Percentiles rank a stretch among this genome's conserved stretches.
Conservation (phyloP, 2,888 invertebrate species). For the Plutella xylostella region DNA sequence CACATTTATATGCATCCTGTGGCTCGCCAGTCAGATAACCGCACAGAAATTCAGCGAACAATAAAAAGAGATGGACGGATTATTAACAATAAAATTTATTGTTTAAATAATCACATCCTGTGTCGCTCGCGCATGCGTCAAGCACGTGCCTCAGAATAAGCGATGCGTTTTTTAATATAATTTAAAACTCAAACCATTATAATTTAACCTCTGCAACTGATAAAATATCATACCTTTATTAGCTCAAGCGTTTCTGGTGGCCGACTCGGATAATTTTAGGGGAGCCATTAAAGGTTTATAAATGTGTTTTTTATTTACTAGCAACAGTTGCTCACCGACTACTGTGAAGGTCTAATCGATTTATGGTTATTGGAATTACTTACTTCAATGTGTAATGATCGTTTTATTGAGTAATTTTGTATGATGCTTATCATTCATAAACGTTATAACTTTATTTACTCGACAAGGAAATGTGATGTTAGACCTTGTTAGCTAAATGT, state of each 20-base stretch:
- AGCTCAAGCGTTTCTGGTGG: not conserved
- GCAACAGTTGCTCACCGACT: slow-evolving; percentile 25
- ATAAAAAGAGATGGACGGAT: slow-evolving; percentile 18
- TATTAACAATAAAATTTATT: slow-evolving; percentile 53
- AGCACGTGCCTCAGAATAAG: slow-evolving; percentile 31
- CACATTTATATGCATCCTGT: not conserved
- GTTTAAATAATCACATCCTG: slow-evolving; percentile 49
- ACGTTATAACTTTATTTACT: too few species aligned
- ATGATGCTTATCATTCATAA: too few species aligned
- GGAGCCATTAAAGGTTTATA: slow-evolving; percentile 23
- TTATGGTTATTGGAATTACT: too few species aligned
- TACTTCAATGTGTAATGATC: too few species aligned
- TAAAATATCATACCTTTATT: too few species aligned
- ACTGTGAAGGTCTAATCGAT: too few species aligned
- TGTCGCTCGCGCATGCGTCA: slow-evolving; percentile 28
- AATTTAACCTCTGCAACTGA: not conserved
- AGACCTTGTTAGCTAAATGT: too few species aligned
- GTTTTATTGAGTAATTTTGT: too few species aligned
- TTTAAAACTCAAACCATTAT: not conserved
- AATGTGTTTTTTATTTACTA: slow-evolving; percentile 27
- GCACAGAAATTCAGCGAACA: slow-evolving; percentile 13
- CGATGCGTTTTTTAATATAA: slow-evolving; percentile 8
- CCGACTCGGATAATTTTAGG: slow-evolving; percentile 16
- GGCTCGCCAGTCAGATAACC: not conserved
- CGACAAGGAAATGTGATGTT: too few species aligned